Conservation (phyloP, 1,140 invertebrate species). For the Meloidogyne chitwoodi region DNA sequence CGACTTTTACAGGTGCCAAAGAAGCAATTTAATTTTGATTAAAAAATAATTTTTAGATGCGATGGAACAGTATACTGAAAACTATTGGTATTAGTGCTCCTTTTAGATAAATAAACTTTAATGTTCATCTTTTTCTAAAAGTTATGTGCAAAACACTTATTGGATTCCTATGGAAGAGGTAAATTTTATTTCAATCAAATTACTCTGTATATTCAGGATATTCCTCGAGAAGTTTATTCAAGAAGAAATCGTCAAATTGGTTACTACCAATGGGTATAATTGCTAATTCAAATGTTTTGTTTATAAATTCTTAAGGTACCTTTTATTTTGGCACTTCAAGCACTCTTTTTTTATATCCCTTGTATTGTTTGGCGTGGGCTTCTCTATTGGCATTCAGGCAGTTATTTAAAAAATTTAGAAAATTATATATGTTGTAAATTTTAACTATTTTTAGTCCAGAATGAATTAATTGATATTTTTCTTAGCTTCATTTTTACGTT, state of each 20-base stretch:
- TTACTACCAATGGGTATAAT: slow-evolving; percentile 63
- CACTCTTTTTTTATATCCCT: slow-evolving; percentile 65
- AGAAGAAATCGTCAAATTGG: slow-evolving; percentile 58
- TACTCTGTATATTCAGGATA: slow-evolving; percentile 43
- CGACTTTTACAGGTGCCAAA: slow-evolving; percentile 50
- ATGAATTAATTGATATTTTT: too few species aligned
- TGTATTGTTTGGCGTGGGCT: slow-evolving; percentile 63
- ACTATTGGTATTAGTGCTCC: slow-evolving; percentile 8
- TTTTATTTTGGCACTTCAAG: slow-evolving; percentile 62
- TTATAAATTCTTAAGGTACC: slow-evolving; percentile 37
- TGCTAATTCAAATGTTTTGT: background rate
- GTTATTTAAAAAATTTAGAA: background rate
- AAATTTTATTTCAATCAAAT: background rate
- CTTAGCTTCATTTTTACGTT: too few species aligned
- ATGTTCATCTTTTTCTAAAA: background rate
- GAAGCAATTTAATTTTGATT: too few species aligned
- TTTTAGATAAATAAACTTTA: background rate
- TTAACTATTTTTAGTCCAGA: too few species aligned
- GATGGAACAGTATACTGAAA: slow-evolving; percentile 59
- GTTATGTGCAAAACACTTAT: slow-evolving; percentile 60
- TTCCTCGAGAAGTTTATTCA: slow-evolving; percentile 58
- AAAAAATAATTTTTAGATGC: slow-evolving; percentile 37
- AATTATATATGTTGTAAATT: too few species aligned
- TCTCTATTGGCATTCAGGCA: slow-evolving; percentile 59
- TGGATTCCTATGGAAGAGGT: slow-evolving; percentile 58